These are phyloP conservation scores for Leptoclinus maculatus DNA, from an alignment of 2,797 vertebrate species.

Conservation along the genomic window DNA sequence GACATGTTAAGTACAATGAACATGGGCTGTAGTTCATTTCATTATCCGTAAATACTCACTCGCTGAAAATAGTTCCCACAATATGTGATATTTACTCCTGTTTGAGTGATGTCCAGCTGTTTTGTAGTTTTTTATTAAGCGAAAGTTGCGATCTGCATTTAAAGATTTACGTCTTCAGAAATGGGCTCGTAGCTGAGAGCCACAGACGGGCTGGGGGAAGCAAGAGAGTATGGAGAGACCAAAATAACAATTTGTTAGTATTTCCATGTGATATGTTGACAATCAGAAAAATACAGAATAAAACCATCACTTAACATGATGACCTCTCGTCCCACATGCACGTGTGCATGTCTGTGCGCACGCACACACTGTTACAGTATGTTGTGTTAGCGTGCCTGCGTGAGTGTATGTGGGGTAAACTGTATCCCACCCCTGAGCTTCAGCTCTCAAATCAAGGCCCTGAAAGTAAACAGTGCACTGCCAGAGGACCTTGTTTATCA, in stretches of 20 bases:
- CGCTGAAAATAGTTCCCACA: slow-evolving; percentile 13
- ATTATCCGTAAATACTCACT: not conserved
- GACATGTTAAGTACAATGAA: not conserved
- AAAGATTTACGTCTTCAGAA: not conserved
- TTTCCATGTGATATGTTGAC: not conserved
- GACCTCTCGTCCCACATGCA: slow-evolving; percentile 19
- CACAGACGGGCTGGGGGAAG: not conserved
- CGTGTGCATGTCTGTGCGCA: not conserved
- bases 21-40: not conserved
- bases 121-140: not conserved
- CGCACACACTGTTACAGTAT: slow-evolving; percentile 17
- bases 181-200: not conserved
- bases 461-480: slow-evolving; percentile 88
- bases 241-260: not conserved
- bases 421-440: slow-evolving; percentile 82
- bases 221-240: not conserved
- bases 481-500: slow-evolving; percentile 84
- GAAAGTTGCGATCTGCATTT: not conserved
- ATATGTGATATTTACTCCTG: slow-evolving; percentile 6
- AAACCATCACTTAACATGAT: slow-evolving; percentile 3
- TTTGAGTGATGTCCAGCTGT: not conserved
- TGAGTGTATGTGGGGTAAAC: slow-evolving; percentile 73
- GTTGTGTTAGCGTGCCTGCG: slow-evolving; percentile 49
- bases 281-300: not conserved
- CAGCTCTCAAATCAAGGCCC: slow-evolving; percentile 91